Conservation (phyloP, 2,888 invertebrate species). For the Caenorhabditis sp. region DNA sequence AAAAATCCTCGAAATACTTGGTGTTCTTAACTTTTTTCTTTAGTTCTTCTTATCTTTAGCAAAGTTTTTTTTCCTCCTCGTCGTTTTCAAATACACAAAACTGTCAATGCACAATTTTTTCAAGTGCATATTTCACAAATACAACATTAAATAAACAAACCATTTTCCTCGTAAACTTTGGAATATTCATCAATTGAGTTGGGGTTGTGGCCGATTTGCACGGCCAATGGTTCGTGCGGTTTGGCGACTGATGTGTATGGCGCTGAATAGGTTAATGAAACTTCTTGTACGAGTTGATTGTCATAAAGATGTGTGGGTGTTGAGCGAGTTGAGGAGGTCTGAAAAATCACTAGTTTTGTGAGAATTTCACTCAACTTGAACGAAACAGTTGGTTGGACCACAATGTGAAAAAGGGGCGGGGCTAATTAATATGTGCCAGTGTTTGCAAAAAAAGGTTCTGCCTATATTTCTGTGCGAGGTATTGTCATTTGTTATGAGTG, state of each 20-base stretch:
- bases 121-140: neutral
- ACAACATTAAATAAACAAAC: neutral
- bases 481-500: no score
- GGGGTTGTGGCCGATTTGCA: slow-evolving; percentile 11
- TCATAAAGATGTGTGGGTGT: slow-evolving; percentile 19
- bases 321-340: slow-evolving; percentile 27
- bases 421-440: no score
- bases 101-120: neutral
- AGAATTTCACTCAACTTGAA: no score
- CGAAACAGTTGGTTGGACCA: no score
- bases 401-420: no score
- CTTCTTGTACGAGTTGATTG: slow-evolving; percentile 42
- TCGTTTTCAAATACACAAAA: neutral
- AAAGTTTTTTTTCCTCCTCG: neutral
- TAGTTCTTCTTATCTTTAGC: neutral
- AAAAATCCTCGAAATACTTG: no score
- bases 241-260: slow-evolving; percentile 23
- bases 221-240: slow-evolving; percentile 16
- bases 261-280: slow-evolving; percentile 43
- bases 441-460: no score
- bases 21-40: no score
- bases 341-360: neutral
- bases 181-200: slow-evolving; percentile 24
- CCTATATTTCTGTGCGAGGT: no score
- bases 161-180: slow-evolving; percentile 5